These are phyloP conservation scores for Sphaeramia orbicularis DNA, from an alignment of 2,797 vertebrate species.

Conservation along the genomic window DNA sequence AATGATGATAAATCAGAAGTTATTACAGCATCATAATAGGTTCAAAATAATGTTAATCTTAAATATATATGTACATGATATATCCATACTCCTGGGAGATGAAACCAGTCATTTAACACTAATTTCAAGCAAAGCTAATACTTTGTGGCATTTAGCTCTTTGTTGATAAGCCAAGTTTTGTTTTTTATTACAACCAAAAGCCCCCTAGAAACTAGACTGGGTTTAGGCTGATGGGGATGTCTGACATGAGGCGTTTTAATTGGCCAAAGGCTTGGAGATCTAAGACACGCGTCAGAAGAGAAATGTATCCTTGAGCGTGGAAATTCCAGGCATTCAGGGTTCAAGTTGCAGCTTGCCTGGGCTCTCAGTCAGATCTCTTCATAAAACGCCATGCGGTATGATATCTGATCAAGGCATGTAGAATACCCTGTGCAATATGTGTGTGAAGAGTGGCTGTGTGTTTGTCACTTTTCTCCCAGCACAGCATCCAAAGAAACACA, in stretches of 20 bases:
- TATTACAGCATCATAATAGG: constrained; percentile 29
- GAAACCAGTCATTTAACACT: constrained; percentile 65
- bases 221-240: constrained; percentile 65
- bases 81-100: constrained; percentile 58
- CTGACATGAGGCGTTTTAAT: constrained; percentile 75
- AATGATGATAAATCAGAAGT: constrained; percentile 43
- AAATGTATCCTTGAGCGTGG: constrained; percentile 82
- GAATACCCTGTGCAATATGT: constrained; percentile 49
- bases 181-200: constrained; percentile 71
- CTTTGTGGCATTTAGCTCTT: constrained; percentile 71
- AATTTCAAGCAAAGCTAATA: constrained; percentile 68
- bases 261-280: constrained; percentile 72
- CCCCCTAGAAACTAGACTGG: constrained; percentile 63
- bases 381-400: constrained; percentile 74
- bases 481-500: constrained; percentile 31
- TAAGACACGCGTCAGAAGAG: constrained; percentile 75
- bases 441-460: constrained; percentile 38
- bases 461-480: constrained; percentile 22
- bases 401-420: constrained; percentile 77
- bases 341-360: constrained; percentile 88
- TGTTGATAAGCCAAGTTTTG: constrained; percentile 60
- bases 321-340: constrained; percentile 92
- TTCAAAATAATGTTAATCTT: constrained; percentile 48
- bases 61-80: constrained; percentile 35
- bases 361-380: constrained; percentile 81